Percentiles rank a stretch among this genome's conserved stretches.
Conservation (phyloP, 2,797 vertebrate species). For the Anabas testudineus region DNA sequence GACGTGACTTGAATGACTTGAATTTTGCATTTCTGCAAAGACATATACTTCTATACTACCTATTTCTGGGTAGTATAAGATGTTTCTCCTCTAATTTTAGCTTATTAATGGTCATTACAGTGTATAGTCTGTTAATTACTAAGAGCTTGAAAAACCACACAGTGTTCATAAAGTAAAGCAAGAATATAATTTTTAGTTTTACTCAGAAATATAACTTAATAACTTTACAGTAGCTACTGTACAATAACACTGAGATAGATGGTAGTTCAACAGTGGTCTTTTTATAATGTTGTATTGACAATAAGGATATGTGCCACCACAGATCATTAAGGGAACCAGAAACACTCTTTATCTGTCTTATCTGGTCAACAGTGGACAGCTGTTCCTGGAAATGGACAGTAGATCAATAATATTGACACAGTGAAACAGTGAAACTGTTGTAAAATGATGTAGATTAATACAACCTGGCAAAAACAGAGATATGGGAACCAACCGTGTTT, state of each 20-base stretch:
- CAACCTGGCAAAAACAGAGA: background rate
- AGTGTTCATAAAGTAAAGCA: background rate
- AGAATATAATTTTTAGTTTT: background rate
- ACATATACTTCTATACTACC: too few species aligned
- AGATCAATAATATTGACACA: slow-evolving; percentile 49
- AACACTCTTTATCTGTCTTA: background rate
- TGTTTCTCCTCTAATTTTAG: slow-evolving; percentile 23
- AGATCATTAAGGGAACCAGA: slow-evolving; percentile 11
- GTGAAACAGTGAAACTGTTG: background rate
- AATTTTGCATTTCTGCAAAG: slow-evolving; percentile 37
- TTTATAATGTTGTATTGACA: background rate
- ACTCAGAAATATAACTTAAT: background rate
- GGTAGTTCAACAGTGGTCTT: too few species aligned
- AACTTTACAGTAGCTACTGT: background rate
- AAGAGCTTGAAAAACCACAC: background rate
- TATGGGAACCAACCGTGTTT: background rate
- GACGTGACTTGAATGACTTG: slow-evolving; percentile 45
- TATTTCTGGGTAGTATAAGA: background rate
- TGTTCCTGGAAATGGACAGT: slow-evolving; percentile 41
- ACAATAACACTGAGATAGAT: background rate
- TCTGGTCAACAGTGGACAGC: slow-evolving; percentile 27
- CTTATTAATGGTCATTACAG: slow-evolving; percentile 1
- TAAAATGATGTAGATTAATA: slow-evolving; percentile 13
- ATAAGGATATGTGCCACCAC: too few species aligned
- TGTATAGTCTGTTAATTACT: slow-evolving; percentile 2